phyloP scores from a whole-genome alignment of 2,113 vertebrate genomes.

The Morone saxatilis region DNA sequence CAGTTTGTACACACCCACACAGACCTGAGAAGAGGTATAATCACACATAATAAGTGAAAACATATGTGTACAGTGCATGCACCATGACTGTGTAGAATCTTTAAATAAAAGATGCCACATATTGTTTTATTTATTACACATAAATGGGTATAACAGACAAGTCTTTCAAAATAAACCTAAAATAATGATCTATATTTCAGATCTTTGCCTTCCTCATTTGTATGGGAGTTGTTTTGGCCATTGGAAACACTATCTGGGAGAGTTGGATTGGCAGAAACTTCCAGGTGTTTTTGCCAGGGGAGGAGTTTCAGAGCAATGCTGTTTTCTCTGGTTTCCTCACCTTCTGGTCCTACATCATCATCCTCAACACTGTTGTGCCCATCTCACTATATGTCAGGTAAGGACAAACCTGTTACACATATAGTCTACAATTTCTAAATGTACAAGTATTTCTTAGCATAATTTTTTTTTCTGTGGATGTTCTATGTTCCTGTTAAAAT shows the following conservation, averaged over 20 bases:
- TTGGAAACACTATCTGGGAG: conserved; percentile 94
- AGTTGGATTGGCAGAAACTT: conserved; percentile 87
- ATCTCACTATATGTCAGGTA: conserved; percentile 96
- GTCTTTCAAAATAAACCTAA: neutral
- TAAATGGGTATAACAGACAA: neutral
- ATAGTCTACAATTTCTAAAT: too few relatives aligned
- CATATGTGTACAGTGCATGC: neutral
- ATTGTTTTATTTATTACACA: neutral
- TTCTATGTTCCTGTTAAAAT: too few relatives aligned
- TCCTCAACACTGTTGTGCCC: conserved; percentile 96
- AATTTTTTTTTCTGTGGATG: too few relatives aligned
- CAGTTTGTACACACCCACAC: neutral
- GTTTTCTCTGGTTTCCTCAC: conserved; percentile 94
- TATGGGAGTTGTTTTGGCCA: conserved; percentile 92
- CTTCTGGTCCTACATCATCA: conserved; percentile 98
- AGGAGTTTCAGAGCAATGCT: conserved; percentile 82
- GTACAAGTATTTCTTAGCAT: neutral
- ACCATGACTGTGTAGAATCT: neutral
- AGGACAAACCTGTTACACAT: neutral
- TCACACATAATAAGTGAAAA: neutral
- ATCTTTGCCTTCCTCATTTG: conserved; percentile 94
- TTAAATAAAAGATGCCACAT: neutral
- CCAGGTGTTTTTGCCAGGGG: conserved; percentile 91
- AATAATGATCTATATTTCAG: conserved; percentile 70
- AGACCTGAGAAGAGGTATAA: neutral